A percentile compares a stretch with the other conserved stretches of the same genome.
phyloP scores from a whole-genome alignment of 2,888 invertebrate genomes.

The Hirtodrosophila cameraria region DNA sequence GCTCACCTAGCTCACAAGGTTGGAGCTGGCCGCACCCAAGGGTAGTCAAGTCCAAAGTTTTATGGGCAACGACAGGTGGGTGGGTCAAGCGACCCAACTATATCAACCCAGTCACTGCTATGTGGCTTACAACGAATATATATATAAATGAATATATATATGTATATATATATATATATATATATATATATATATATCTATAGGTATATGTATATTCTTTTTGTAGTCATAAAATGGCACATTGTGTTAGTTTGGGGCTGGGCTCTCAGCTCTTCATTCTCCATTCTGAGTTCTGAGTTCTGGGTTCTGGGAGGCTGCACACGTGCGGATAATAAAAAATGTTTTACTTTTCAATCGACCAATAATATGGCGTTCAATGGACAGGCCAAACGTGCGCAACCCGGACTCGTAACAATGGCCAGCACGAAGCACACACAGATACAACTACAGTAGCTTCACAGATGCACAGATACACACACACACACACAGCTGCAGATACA shows the following conservation, averaged over 20 bases:
- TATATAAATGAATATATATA: conserved; percentile 1
- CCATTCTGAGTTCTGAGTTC: neutral
- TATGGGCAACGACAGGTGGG: conserved; percentile 73
- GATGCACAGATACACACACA: conserved; percentile 3
- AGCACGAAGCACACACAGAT: conserved; percentile 23
- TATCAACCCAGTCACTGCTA: conserved; percentile 17
- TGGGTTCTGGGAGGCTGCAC: conserved; percentile 59
- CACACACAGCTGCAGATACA: conserved; percentile 3
- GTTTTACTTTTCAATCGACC: conserved; percentile 80
- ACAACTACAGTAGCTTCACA: conserved; percentile 11
- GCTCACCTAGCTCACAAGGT: conserved; percentile 65
- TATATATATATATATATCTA: conserved; percentile 2
- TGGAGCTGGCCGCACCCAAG: conserved; percentile 57
- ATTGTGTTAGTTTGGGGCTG: conserved; percentile 38
- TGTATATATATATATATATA: conserved; percentile 24
- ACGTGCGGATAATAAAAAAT: conserved; percentile 80
- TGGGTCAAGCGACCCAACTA: conserved; percentile 50
- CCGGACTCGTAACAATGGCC: conserved; percentile 54
- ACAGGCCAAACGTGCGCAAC: conserved; percentile 73
- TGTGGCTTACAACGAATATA: conserved; percentile 23
- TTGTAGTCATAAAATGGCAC: conserved; percentile 67
- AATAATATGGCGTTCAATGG: conserved; percentile 79
- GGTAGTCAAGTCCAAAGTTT: conserved; percentile 75
- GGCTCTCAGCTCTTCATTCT: too few species aligned
- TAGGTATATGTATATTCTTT: conserved; percentile 29